Evolutionary conservation across 1,140 invertebrate genomes (phyloP), one percentile per base, ranked within the genome.

Genomic region (Pomacea maculata): DNA sequence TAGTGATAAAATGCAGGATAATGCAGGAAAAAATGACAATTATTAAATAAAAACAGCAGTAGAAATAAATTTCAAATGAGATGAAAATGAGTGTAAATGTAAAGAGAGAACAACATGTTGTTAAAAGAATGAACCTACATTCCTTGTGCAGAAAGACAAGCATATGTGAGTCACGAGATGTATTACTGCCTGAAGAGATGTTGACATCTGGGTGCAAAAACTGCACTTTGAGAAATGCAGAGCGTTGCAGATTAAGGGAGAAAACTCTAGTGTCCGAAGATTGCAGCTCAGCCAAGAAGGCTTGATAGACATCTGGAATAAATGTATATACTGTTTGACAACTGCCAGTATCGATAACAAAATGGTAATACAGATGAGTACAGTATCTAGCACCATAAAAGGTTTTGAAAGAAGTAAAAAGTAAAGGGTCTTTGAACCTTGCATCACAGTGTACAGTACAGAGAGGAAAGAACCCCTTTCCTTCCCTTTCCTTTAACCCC

Each of bases 61-160:
- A 45, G 34, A 45, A 45, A 45, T 45, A 45, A 45, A 45, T 45
- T 45, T 55, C 55, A 45, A 21, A 74, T 10, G n/a, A 21, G n/a
- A n/a, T 25, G 11, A 21, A 21, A 21, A 45, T 45, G 6, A 12
- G 45, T 29, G 52, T 21, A 21, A 74, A 54, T 45, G 21, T 52
- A 34, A 75, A 61, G 15, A 52, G 19, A n/a, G 54, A 29, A 75
- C 10, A 55, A 14, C 54, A 5, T 15, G 52, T 45, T 78, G 21
- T 25, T 54, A 78, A 77, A 8, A 19, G 64, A 15, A 71, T 9
- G 6, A 68, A 80, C 88, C 85, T 85, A 89, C 89, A 89, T 80
- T 90, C 89, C 82, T 85, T 89, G 74, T 90, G 89, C 21, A 89
- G 81, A 82, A 89, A 87, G 65, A 90, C 86, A 54, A 89, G 79